These are phyloP conservation scores for Campoletis sonorensis DNA, from an alignment of 1,140 invertebrate species.

Conservation along the genomic window DNA sequence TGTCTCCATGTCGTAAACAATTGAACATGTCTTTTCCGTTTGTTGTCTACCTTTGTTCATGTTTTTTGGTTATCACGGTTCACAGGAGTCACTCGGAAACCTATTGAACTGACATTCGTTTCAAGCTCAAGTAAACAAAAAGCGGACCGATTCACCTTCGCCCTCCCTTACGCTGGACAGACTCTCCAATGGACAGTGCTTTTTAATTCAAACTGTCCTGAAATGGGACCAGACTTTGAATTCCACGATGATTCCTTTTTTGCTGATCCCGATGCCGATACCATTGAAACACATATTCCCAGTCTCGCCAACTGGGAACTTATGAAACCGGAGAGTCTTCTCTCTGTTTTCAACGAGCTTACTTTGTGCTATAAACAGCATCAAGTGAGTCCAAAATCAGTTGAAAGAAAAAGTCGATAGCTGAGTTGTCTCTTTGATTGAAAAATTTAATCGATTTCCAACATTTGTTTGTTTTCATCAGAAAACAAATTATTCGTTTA, in stretches of 20 bases:
- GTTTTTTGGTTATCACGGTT: slow-evolving; percentile 8
- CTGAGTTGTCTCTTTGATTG: too few species aligned
- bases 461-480: neutral
- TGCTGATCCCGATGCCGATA: slow-evolving; percentile 73
- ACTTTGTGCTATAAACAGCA: slow-evolving; percentile 76
- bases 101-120: slow-evolving; percentile 34
- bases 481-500: too few species aligned
- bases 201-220: slow-evolving; percentile 59
- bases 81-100: slow-evolving; percentile 41
- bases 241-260: slow-evolving; percentile 78
- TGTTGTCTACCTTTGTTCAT: too few species aligned
- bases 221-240: slow-evolving; percentile 66
- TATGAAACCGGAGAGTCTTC: slow-evolving; percentile 74
- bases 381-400: slow-evolving; percentile 63
- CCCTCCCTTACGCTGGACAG: slow-evolving; percentile 63
- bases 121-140: slow-evolving; percentile 37
- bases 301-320: slow-evolving; percentile 79
- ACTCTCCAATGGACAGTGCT: slow-evolving; percentile 61
- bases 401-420: too few species aligned
- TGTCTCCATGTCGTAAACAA: too few species aligned
- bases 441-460: neutral
- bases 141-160: slow-evolving; percentile 64
- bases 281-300: slow-evolving; percentile 75
- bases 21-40: slow-evolving; percentile 7
- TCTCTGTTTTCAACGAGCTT: slow-evolving; percentile 78